Evolutionary conservation across 2,113 vertebrate genomes (phyloP), one percentile per base, ranked within the genome.

Genomic region (Alaudala cheleensis): DNA sequence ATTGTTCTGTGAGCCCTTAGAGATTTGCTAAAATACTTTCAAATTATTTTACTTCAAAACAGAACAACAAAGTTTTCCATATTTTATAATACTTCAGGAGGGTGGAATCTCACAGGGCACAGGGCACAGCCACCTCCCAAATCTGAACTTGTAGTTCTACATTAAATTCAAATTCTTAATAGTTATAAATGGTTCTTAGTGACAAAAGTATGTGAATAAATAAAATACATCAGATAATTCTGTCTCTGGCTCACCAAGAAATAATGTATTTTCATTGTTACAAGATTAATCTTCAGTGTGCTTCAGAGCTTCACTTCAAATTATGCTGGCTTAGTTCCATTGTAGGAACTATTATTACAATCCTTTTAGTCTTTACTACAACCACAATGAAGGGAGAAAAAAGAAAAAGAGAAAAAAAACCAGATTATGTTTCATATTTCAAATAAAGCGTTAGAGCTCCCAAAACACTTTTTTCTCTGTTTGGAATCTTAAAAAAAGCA

Each of bases 131-230:
- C 70, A 62, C 42, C 21, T 83, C 37, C 20, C 65, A 81, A 61
- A 84, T 74, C 24, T 81, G 42, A 78, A 81, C 26, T 78, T 78
- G 14, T 42, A 45, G 20, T 45, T 90, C 20, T 57, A 5, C 45
- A 50, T 74, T 50, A 69, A 83, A 77, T 95, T 81, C 81, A 44
- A 77, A 71, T 71, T 94, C n/a, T 81, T 84, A 81, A 50, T 54
- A 81, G 23, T 78, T 91, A 86, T 58, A 81, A 93, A 62, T 45
- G 28, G 13, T 24, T 86, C 72, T 82, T 86, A 61, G 79, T 80
- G 69, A 88, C 12, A 77, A 50, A 81, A 53, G 20, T 42, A 64
- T 64, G 54, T 62, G 64, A 84, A 89, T 83, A 95, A 95, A 86
- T 81, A 58, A 93, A 87, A 54, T 31, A 5, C 61, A 70, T 69